Base-by-base conservation (phyloP, 1,140 invertebrate species). In the Musca domestica region DNA sequence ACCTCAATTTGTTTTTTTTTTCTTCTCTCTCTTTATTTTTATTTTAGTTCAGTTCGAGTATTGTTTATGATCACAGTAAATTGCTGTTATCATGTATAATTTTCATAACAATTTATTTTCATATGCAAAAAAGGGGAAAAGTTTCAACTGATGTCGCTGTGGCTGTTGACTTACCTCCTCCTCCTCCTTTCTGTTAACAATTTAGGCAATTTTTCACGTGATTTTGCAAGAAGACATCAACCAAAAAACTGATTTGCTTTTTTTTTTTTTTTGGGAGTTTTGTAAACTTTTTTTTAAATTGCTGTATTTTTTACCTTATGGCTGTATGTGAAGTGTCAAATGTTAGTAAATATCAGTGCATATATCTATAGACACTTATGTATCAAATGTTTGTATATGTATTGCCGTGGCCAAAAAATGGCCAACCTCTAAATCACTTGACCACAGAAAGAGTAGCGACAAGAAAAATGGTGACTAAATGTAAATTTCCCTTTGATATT, bases 401-500 rank as follows among this genome's bases (percentile, higher is more conserved):
- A n/a, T n/a, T 4, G 27, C 34, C 34, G n/a, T 41, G 34, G 34
- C 27, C 27, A 3, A 30, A 41, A 41, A 41, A 41, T 63, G 20
- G 34, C 34, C 34, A 52, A 23, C 34, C 63, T 56, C 63, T 64
- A 30, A 46, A 65, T 46, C 61, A 54, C 52, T 69, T 47, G 64
- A 64, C 25, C 19, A 47, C 34, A 47, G 41, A 51, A 17, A 51
- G 56, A 20, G 23, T 25, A 67, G 41, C 65, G 64, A 52, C 74
- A 69, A 51, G 70, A 66, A 65, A 30, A 68, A 63, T 70, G 56
- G 69, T 78, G 74, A 78, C 74, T 78, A 78, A 78, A 78, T 74
- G 74, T 73, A 74, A 78, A 78, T 78, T 78, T 78, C 75, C 76
- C 76, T 76, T 78, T 78, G 74, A 75, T 75, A 76, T 78, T 78